phyloP scores from a whole-genome alignment of 2,797 vertebrate genomes.

The Coranthus polyacanthus region DNA sequence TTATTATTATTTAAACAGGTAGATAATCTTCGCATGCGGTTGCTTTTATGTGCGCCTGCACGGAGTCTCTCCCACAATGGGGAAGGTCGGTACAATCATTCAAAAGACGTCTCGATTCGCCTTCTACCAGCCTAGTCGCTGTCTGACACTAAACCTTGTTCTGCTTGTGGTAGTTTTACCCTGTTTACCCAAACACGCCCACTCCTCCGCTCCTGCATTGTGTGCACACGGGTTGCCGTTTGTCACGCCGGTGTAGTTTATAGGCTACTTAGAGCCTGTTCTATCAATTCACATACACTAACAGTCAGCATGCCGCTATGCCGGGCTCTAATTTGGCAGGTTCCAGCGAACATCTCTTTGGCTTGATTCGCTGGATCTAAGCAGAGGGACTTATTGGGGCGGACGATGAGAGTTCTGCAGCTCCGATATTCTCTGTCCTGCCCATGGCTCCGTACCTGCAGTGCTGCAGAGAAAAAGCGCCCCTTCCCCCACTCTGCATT shows the following conservation, averaged over 20 bases:
- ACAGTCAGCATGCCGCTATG: conserved; percentile 42
- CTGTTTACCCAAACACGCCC: conserved; percentile 78
- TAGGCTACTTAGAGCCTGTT: conserved; percentile 35
- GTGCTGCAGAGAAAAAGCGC: conserved; percentile 88
- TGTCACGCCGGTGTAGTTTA: conserved; percentile 61
- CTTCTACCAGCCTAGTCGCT: conserved; percentile 5
- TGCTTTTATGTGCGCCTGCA: conserved; percentile 19
- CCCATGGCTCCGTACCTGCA: conserved; percentile 90
- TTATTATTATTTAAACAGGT: conserved; percentile 3
- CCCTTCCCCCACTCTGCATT: conserved; percentile 91
- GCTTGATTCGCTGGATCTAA: conserved; percentile 40
- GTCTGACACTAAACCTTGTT: conserved; percentile 37
- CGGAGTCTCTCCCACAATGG: conserved; percentile 14
- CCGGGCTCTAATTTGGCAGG: conserved; percentile 40
- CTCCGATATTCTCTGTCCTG: conserved; percentile 83
- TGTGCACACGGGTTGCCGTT: conserved; percentile 61
- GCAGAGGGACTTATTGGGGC: conserved; percentile 55
- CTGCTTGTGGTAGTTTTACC: conserved; percentile 74
- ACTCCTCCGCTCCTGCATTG: conserved; percentile 74
- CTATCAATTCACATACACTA: conserved; percentile 42
- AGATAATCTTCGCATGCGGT: conserved; percentile 12
- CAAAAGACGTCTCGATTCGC: conserved; percentile 15
- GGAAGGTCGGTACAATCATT: conserved; percentile 30
- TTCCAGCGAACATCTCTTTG: conserved; percentile 33
- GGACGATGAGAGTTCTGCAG: conserved; percentile 68